phyloP scores from a whole-genome alignment of 2,888 invertebrate genomes.

The Philereme vetulata region DNA sequence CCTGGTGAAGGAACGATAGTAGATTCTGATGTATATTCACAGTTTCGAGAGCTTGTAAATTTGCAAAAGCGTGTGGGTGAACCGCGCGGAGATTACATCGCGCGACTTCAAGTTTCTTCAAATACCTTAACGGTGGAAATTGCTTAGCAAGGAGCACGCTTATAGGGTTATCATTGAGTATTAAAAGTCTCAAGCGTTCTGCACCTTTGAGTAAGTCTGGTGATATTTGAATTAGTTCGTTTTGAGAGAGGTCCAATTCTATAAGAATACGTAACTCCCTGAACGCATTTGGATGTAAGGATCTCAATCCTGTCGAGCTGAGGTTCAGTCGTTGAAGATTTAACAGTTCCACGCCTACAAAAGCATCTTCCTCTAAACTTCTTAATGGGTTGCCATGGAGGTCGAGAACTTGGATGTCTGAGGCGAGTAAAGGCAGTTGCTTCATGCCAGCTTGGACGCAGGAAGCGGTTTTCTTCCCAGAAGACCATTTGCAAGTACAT shows the following conservation, averaged over 20 bases:
- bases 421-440: slow-evolving; percentile 85
- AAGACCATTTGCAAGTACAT: slow-evolving; percentile 96
- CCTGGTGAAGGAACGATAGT: slow-evolving; percentile 86
- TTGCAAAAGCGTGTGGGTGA: slow-evolving; percentile 89
- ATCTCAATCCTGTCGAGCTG: slow-evolving; percentile 88
- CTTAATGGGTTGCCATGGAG: slow-evolving; percentile 91
- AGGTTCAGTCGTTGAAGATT: slow-evolving; percentile 94
- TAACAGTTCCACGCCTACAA: slow-evolving; percentile 89
- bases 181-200: slow-evolving; percentile 89
- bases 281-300: slow-evolving; percentile 92
- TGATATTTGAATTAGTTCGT: slow-evolving; percentile 88
- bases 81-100: slow-evolving; percentile 89
- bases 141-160: slow-evolving; percentile 88
- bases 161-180: slow-evolving; percentile 92
- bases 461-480: slow-evolving; percentile 94
- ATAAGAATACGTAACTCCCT: slow-evolving; percentile 92
- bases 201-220: slow-evolving; percentile 92
- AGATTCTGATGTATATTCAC: slow-evolving; percentile 92
- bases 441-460: slow-evolving; percentile 91
- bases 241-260: slow-evolving; percentile 93
- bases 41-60: slow-evolving; percentile 90
- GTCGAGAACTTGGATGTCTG: slow-evolving; percentile 88
- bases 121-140: slow-evolving; percentile 91
- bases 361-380: slow-evolving; percentile 88
- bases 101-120: slow-evolving; percentile 91